A percentile compares a stretch with the other conserved stretches of the same genome.
Conservation (phyloP, 1,140 invertebrate genomes). For the Neodiprion fabricii region DNA sequence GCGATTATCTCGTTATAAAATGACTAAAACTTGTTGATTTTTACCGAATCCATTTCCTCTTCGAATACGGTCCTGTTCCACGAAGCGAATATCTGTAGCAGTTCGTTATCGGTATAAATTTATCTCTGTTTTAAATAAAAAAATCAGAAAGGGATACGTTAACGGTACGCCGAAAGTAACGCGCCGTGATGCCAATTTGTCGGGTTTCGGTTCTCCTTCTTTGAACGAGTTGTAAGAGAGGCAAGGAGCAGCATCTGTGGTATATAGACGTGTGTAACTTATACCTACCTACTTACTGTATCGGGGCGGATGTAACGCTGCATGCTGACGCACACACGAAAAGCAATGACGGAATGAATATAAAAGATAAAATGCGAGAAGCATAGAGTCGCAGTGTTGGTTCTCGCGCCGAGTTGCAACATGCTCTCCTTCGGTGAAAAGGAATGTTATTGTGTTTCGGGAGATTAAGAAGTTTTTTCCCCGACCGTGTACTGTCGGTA, state of each 20-base stretch:
- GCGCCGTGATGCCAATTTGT: constrained; percentile 38
- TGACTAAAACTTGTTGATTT: too few relatives aligned
- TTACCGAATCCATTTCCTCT: too few relatives aligned
- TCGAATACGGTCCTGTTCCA: too few relatives aligned
- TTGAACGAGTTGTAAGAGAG: neutral
- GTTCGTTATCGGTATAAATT: neutral
- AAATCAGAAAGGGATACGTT: neutral
- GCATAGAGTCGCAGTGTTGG: too few relatives aligned
- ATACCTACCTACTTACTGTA: too few relatives aligned
- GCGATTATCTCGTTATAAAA: too few relatives aligned
- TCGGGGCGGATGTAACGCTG: too few relatives aligned
- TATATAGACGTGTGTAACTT: too few relatives aligned
- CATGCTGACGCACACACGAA: constrained; percentile 8
- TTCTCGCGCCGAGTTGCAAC: neutral
- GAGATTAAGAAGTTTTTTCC: constrained; percentile 15
- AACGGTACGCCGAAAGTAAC: constrained; percentile 18
- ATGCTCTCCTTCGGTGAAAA: constrained; percentile 13
- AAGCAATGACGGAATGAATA: constrained; percentile 33
- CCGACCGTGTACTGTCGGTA: neutral
- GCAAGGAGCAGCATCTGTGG: neutral
- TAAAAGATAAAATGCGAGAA: constrained; percentile 23
- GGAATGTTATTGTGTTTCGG: constrained; percentile 30
- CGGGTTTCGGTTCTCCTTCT: neutral
- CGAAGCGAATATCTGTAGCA: neutral
- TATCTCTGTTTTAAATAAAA: neutral